Base-by-base conservation (phyloP, 1,140 invertebrate species). In the Microplitis mediator region DNA sequence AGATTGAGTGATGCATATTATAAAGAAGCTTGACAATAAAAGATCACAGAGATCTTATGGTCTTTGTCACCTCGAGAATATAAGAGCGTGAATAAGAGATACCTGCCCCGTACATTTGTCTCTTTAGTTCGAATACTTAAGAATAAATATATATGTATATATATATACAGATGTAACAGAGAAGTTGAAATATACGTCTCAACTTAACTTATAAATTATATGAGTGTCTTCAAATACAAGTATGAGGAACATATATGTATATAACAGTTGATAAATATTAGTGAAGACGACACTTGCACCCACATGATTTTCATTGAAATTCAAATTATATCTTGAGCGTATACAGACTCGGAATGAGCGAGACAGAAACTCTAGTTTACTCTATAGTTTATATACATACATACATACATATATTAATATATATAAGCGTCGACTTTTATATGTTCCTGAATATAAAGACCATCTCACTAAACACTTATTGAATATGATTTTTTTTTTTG, bases 241-340 rank as follows among this genome's bases (percentile, higher is more conserved):
- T 5, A 56, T 56, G n/a, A 56, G 52, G 6, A 56, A 56, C 5
- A 56, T 23, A 14, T 13, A 56, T 56, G 5, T 6, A 56, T 23
- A 56, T 6, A 56, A 60, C 13, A 67, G 23, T 69, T 75, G 70
- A 72, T 72, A 72, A 75, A 62, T 65, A 60, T 39, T 39, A 34
- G 61, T 73, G 73, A 74, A 65, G 69, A 51, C 72, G 66, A 75
- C 76, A 77, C 73, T 75, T 73, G 75, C 75, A 77, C 71, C 68
- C 70, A 72, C 73, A 74, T 75, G 60, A 79, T 80, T 45, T 45
- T 83, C 82, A 85, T 85, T 85, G 82, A 85, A 85, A 85, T 85
- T 85, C 82, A 85, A 85, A 85, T 85, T 76, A 78, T 80, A 79
- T 80, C 75, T 75, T 54, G 58, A 45, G 52, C 35, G 56, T 39